Percentiles rank a stretch among this genome's conserved stretches.
phyloP scores from a whole-genome alignment of 2,113 vertebrate species.

The Tragelaphus strepsiceros region DNA sequence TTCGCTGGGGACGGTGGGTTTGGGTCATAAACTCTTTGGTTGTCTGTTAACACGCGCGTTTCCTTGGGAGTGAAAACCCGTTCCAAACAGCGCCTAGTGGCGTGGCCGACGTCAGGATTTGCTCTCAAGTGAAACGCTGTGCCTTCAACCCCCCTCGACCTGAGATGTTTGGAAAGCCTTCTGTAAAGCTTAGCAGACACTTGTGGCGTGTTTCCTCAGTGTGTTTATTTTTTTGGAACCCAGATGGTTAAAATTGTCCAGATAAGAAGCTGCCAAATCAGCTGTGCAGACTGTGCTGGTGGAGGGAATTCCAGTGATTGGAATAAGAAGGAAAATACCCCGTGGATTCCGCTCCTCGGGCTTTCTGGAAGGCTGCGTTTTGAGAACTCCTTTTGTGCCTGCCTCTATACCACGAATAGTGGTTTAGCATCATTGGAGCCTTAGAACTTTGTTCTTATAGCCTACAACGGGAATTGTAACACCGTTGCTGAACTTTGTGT shows the following conservation, averaged over 20 bases:
- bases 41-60: neutral
- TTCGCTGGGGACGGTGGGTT: neutral
- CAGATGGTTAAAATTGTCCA: conserved; percentile 68
- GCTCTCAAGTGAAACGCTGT: neutral
- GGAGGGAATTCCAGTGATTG: conserved; percentile 43
- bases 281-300: conserved; percentile 32
- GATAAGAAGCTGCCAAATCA: conserved; percentile 44
- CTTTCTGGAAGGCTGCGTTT: neutral
- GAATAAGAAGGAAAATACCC: neutral
- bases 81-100: neutral
- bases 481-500: neutral
- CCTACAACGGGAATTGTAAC: neutral
- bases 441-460: neutral
- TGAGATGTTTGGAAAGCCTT: conserved; percentile 29
- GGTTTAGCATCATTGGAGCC: neutral
- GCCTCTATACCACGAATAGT: neutral
- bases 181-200: conserved; percentile 54
- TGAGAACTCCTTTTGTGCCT: neutral
- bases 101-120: neutral
- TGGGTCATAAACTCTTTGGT: neutral
- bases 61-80: neutral
- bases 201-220: conserved; percentile 61
- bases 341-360: neutral
- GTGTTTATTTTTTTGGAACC: conserved; percentile 20
- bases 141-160: neutral